Evolutionary conservation across 2,113 vertebrate genomes (phyloP).

Genomic region (Gavialis gangeticus): DNA sequence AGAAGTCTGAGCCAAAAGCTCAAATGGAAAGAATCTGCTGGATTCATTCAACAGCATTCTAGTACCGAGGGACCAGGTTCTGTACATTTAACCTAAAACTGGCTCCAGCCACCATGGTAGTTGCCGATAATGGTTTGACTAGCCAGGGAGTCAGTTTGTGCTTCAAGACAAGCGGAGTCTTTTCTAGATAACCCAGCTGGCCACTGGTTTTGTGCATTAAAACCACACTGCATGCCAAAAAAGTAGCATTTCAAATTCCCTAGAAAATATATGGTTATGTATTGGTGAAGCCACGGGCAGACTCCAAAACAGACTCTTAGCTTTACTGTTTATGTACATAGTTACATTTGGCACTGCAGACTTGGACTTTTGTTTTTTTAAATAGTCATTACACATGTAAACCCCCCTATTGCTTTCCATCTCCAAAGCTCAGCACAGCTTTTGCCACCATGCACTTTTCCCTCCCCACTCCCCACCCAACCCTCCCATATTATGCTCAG

Average conservation of each 20-base stretch:
- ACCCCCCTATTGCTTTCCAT: constrained; percentile 32
- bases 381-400: not conserved
- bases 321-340: not conserved
- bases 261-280: constrained; percentile 38
- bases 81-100: not conserved
- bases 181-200: not conserved
- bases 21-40: not conserved
- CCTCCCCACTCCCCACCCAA: not conserved
- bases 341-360: constrained; percentile 52
- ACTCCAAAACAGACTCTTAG: constrained; percentile 14
- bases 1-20: not conserved
- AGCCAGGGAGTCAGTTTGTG: constrained; percentile 34
- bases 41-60: not conserved
- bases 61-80: not conserved
- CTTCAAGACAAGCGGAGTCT: constrained; percentile 50
- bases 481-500: not conserved
- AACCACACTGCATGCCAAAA: constrained; percentile 26
- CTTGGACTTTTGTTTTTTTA: not conserved
- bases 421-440: constrained; percentile 26
- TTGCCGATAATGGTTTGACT: not conserved
- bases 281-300: not conserved
- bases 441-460: not conserved
- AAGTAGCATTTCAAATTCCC: constrained; percentile 59
- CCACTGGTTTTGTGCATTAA: constrained; percentile 13
- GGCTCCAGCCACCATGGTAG: not conserved